Percentiles rank a stretch among this genome's conserved stretches.
phyloP scores from a whole-genome alignment of 2,113 vertebrate genomes.

The Balaenoptera acutorostrata region DNA sequence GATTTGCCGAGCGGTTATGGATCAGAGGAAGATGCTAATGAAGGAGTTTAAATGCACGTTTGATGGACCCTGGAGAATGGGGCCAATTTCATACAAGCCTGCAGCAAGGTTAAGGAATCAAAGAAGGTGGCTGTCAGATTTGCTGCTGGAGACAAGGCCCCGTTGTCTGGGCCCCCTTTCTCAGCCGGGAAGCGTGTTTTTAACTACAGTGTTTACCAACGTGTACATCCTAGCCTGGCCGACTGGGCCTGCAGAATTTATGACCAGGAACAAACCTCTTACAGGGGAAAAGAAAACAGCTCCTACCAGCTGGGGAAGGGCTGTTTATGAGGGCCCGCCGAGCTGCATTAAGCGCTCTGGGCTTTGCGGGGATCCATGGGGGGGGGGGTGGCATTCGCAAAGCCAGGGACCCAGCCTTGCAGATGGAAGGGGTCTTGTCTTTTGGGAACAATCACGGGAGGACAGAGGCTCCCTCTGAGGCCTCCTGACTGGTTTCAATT shows the following conservation, averaged over 20 bases:
- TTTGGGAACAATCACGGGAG: constrained; percentile 50
- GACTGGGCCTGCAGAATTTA: constrained; percentile 76
- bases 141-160: constrained; percentile 74
- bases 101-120: constrained; percentile 79
- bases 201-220: constrained; percentile 75
- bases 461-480: constrained; percentile 58
- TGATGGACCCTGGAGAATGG: constrained; percentile 76
- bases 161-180: constrained; percentile 75
- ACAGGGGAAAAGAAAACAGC: constrained; percentile 55
- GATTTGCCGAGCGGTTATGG: constrained; percentile 57
- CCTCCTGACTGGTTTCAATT: constrained; percentile 43
- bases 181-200: constrained; percentile 76
- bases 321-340: constrained; percentile 60
- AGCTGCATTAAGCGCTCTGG: constrained; percentile 54
- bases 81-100: constrained; percentile 76
- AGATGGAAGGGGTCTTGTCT: constrained; percentile 70
- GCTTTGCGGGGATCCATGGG: constrained; percentile 67
- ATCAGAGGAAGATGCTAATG: constrained; percentile 79
- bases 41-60: constrained; percentile 80
- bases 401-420: constrained; percentile 60
- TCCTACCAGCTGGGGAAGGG: constrained; percentile 42
- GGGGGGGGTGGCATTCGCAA: constrained; percentile 76
- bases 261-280: constrained; percentile 80
- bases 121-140: constrained; percentile 78
- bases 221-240: constrained; percentile 63